These are phyloP conservation scores for Fregata magnificens DNA, from an alignment of 2,113 vertebrate genomes.

Conservation along the genomic window DNA sequence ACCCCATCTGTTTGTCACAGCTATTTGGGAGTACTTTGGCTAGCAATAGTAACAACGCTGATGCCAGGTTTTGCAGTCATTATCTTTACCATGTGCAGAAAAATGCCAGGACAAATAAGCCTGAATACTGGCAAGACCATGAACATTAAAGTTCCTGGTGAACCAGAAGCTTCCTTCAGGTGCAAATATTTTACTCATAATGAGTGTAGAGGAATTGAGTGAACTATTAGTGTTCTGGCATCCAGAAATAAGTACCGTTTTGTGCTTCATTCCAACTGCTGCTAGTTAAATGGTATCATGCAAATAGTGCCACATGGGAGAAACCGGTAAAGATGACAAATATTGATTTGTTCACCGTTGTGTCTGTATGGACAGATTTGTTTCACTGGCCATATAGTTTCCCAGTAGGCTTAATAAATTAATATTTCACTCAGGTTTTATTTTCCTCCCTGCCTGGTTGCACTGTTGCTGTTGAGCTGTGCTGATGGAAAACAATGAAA, in stretches of 20 bases:
- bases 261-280: neutral
- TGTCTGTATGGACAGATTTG: neutral
- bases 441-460: neutral
- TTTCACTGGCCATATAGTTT: neutral
- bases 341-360: neutral
- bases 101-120: neutral
- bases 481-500: neutral
- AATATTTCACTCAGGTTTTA: neutral
- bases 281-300: neutral
- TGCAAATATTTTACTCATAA: neutral
- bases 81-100: neutral
- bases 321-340: neutral
- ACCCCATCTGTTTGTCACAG: neutral
- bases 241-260: neutral
- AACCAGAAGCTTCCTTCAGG: neutral
- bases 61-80: neutral
- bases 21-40: neutral
- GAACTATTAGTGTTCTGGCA: neutral
- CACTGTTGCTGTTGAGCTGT: neutral
- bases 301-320: neutral
- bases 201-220: neutral
- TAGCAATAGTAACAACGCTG: neutral
- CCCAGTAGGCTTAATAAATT: neutral
- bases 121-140: neutral
- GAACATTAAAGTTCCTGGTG: neutral